Conservation (phyloP, 2,888 invertebrate species). For the Orchesellides sinensis region DNA sequence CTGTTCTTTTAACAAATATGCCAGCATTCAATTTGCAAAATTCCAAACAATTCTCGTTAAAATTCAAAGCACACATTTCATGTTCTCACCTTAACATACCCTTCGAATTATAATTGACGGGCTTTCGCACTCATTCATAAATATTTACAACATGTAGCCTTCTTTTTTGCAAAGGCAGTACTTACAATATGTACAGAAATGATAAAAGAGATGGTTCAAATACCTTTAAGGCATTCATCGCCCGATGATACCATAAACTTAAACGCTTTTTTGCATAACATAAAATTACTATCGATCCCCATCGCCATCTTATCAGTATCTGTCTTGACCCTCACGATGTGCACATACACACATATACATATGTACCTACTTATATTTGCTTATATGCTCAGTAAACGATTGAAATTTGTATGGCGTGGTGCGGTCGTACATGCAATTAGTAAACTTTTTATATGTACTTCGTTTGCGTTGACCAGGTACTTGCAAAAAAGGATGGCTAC, state of each 20-base stretch:
- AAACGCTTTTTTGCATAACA: conserved; percentile 16
- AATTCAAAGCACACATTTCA: conserved; percentile 47
- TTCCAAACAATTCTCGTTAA: conserved; percentile 17
- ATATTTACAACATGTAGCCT: conserved; percentile 43
- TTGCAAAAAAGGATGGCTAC: not conserved
- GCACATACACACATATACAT: not conserved
- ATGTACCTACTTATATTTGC: not conserved
- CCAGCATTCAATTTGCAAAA: conserved; percentile 29
- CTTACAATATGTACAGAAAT: conserved; percentile 1
- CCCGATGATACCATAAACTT: conserved; percentile 3
- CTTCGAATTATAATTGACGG: conserved; percentile 41
- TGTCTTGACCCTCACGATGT: not conserved
- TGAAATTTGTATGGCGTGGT: not conserved
- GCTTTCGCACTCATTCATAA: conserved; percentile 46
- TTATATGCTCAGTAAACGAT: not conserved
- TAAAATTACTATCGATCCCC: too few species aligned
- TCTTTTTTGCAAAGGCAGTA: conserved; percentile 14
- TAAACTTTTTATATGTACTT: not conserved
- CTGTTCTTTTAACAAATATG: not conserved
- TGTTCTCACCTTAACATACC: conserved; percentile 58
- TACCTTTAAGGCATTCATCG: conserved; percentile 9
- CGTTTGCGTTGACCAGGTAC: not conserved
- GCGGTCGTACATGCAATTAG: conserved; percentile 1
- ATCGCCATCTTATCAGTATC: not conserved
- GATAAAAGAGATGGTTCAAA: conserved; percentile 7